Conservation (phyloP, 2,113 vertebrate genomes). For the Cyanocitta stelleri region DNA sequence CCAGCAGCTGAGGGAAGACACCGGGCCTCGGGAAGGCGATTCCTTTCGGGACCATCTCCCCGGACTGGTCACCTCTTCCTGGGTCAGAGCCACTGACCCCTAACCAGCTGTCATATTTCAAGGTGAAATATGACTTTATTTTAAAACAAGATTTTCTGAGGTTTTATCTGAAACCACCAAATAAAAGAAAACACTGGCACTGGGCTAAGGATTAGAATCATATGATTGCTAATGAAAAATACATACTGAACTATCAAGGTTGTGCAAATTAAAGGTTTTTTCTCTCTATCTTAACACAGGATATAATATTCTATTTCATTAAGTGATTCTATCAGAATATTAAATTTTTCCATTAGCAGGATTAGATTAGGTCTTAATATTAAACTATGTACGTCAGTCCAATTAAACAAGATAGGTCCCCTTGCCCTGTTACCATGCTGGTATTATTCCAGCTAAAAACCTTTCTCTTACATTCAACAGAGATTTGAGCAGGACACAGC, state of each 20-base stretch:
- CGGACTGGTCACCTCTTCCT: too few species aligned
- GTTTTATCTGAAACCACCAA: constrained; percentile 10
- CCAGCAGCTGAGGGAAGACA: too few species aligned
- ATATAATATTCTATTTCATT: constrained; percentile 52
- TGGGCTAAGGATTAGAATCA: constrained; percentile 42
- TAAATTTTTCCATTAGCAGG: constrained; percentile 57
- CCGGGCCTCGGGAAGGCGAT: too few species aligned
- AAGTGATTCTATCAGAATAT: constrained; percentile 52
- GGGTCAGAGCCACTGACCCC: too few species aligned
- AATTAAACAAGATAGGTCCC: constrained; percentile 27
- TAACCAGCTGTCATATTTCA: background rate
- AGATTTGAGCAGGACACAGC: background rate
- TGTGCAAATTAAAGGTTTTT: constrained; percentile 42
- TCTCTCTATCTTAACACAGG: constrained; percentile 1
- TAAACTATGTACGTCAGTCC: constrained; percentile 28
- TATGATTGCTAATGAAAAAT: constrained; percentile 56
- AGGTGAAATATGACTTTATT: background rate
- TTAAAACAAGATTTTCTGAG: background rate
- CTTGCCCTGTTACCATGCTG: background rate
- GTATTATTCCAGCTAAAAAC: background rate
- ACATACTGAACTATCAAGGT: constrained; percentile 38
- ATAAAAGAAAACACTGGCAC: constrained; percentile 18
- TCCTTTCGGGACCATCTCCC: too few species aligned
- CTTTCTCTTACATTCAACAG: background rate
- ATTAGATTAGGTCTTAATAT: constrained; percentile 59